Evolutionary conservation across 1,140 invertebrate genomes (phyloP).

Genomic region (Cotesia glomerata): DNA sequence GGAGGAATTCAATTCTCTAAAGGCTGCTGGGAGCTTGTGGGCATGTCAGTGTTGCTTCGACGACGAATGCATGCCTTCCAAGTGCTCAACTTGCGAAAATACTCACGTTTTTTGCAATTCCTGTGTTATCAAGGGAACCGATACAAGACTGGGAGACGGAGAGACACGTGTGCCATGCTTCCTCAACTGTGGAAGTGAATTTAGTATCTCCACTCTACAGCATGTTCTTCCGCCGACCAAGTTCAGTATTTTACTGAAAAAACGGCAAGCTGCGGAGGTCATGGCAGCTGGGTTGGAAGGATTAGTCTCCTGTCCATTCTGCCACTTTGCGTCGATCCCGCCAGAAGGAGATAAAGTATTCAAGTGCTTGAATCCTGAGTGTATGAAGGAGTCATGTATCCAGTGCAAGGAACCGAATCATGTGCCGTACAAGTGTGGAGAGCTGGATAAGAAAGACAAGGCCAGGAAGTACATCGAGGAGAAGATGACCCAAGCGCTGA

Average conservation of each 20-base stretch:
- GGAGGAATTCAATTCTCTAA: constrained; percentile 47
- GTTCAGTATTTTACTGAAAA: constrained; percentile 65
- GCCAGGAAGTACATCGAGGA: constrained; percentile 69
- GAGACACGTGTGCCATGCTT: constrained; percentile 65
- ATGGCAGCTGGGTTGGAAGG: constrained; percentile 67
- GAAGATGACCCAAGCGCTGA: constrained; percentile 71
- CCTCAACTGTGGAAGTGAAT: constrained; percentile 56
- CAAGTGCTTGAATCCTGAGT: constrained; percentile 70
- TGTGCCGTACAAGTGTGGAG: constrained; percentile 69
- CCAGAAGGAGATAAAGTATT: constrained; percentile 69
- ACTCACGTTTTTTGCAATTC: constrained; percentile 69
- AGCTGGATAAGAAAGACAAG: constrained; percentile 66
- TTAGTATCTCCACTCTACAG: constrained; percentile 61
- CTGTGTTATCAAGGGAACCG: constrained; percentile 63
- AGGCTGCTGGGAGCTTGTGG: constrained; percentile 39
- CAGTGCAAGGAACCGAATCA: constrained; percentile 70
- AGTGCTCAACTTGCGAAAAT: constrained; percentile 65
- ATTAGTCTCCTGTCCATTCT: constrained; percentile 71
- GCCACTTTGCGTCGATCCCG: constrained; percentile 69
- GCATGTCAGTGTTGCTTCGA: constrained; percentile 69
- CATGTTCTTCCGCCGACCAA: constrained; percentile 62
- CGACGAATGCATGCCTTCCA: constrained; percentile 68
- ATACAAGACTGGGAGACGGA: constrained; percentile 65
- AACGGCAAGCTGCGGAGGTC: constrained; percentile 68
- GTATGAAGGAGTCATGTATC: constrained; percentile 72